Conservation (phyloP, 2,113 vertebrate genomes). For the Tenebrosternarchus preto region DNA sequence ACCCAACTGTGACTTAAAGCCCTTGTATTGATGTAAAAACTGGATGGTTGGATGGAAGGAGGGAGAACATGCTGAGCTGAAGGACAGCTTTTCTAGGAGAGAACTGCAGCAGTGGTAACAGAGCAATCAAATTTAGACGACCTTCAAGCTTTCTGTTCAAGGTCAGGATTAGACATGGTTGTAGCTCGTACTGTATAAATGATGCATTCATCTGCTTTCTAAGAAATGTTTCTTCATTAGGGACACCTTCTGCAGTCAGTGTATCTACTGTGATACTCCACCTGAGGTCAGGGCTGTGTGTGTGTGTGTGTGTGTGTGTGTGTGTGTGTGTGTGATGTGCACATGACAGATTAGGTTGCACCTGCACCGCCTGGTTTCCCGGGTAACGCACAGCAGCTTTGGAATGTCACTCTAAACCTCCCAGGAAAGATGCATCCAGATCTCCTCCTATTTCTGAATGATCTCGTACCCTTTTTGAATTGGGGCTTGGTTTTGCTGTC, state of each 20-base stretch:
- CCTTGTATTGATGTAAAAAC: not conserved
- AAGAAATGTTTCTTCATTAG: no score
- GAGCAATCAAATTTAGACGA: slow-evolving; percentile 29
- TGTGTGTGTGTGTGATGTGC: not conserved
- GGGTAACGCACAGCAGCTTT: no score
- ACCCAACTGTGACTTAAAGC: not conserved
- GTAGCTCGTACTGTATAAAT: no score
- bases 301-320: not conserved
- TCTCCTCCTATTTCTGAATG: no score
- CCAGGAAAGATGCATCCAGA: no score
- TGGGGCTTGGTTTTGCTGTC: not conserved
- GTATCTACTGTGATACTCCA: no score
- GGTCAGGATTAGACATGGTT: slow-evolving; percentile 39
- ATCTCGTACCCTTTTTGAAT: not conserved
- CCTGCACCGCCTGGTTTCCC: no score
- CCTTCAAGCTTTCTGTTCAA: slow-evolving; percentile 34
- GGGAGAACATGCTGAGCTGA: not conserved
- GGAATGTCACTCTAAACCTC: no score
- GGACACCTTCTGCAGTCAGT: no score
- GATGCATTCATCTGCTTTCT: no score
- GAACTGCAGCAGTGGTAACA: slow-evolving; percentile 25
- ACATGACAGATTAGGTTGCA: no score
- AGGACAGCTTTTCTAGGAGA: slow-evolving; percentile 29
- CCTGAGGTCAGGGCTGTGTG: not conserved
- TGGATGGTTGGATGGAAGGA: not conserved